A percentile compares a stretch with the other conserved stretches of the same genome.
Evolutionary conservation across 2,113 vertebrate species (phyloP).

Genomic region (Seriola rivoliana): DNA sequence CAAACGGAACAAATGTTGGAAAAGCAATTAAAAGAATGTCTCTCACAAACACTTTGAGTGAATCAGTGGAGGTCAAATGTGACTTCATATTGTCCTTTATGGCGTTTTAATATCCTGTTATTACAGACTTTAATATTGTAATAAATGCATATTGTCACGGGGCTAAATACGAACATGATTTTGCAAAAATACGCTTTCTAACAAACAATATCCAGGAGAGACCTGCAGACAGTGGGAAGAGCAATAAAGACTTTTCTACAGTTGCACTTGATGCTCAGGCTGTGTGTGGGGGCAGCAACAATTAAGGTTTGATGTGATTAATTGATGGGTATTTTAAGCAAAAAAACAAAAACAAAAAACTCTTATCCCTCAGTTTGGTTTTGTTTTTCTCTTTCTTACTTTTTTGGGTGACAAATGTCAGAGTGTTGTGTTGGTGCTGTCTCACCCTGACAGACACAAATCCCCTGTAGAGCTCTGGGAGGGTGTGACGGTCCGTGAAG

Average conservation of each 20-base stretch:
- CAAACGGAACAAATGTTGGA: background rate
- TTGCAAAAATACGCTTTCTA: background rate
- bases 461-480: constrained; percentile 1
- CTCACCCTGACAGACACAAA: constrained; percentile 10
- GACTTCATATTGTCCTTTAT: background rate
- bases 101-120: background rate
- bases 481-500: constrained; percentile 13
- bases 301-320: background rate
- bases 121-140: background rate
- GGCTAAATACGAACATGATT: background rate
- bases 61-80: constrained; percentile 2
- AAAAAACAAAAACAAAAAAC: background rate
- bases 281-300: background rate
- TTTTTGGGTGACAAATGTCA: background rate
- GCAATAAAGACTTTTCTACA: background rate
- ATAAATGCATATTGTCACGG: background rate
- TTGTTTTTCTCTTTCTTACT: background rate
- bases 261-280: background rate
- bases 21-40: no score
- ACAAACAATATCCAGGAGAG: background rate
- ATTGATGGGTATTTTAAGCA: constrained; percentile 5
- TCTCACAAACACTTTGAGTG: background rate
- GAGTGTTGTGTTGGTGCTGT: constrained; percentile 9
- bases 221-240: background rate
- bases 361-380: background rate